phyloP scores from a whole-genome alignment of 1,140 invertebrate species.

The Pseudomyrmex gracilis region DNA sequence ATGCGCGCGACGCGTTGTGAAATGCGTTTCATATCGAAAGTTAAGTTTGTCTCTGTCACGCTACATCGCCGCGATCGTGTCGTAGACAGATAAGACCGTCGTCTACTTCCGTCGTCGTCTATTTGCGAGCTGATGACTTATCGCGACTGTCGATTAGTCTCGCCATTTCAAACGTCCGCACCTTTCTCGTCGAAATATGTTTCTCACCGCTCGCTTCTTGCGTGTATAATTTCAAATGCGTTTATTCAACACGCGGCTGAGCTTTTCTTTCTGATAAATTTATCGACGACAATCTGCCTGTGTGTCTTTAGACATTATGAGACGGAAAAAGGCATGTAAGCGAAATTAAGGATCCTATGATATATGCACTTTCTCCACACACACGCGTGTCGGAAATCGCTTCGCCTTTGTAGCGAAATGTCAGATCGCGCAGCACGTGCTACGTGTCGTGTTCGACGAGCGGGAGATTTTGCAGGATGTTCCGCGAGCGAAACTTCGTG shows the following conservation, averaged over 20 bases:
- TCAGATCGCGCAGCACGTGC: slow-evolving; percentile 29
- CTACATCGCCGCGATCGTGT: background rate
- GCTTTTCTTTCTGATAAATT: background rate
- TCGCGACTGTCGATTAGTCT: slow-evolving; percentile 9
- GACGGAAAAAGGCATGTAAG: slow-evolving; percentile 35
- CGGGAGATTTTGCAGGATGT: slow-evolving; percentile 16
- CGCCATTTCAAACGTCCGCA: background rate
- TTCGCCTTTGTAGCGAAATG: slow-evolving; percentile 23
- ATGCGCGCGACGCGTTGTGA: too few species aligned
- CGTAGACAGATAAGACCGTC: background rate
- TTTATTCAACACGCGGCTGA: background rate
- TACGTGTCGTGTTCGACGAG: background rate
- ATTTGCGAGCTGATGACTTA: background rate
- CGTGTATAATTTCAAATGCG: background rate
- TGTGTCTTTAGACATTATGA: background rate
- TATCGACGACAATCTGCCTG: background rate
- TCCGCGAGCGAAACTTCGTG: background rate
- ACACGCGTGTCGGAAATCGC: slow-evolving; percentile 12
- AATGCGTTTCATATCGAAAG: background rate
- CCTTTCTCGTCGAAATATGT: background rate
- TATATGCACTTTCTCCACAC: slow-evolving; percentile 22
- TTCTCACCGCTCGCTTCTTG: background rate
- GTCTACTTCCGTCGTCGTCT: slow-evolving; percentile 1
- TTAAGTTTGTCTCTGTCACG: slow-evolving; percentile 9
- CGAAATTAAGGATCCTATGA: background rate